Evolutionary conservation across 1,140 invertebrate genomes (phyloP), one percentile per base, ranked within the genome.

Genomic region (Halotydeus destructor): DNA sequence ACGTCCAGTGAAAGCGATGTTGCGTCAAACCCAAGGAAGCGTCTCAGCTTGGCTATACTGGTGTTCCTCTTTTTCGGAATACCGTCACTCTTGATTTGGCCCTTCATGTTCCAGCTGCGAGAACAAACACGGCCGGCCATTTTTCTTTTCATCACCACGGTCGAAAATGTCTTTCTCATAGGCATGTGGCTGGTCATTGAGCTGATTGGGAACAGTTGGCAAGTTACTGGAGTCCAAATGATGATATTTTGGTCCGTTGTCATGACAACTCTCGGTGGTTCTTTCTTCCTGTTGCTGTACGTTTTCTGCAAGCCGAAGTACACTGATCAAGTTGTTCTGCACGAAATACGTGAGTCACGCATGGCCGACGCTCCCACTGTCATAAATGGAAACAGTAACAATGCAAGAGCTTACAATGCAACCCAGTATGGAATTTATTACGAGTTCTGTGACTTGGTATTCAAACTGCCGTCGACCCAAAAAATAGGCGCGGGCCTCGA

Each of bases 101-200:
- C 54, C 1, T 52, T 55, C 16, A 50, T 55, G 53, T 55, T 55
- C 39, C 45, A 53, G 23, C 33, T 55, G 8, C 54, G 55, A 34
- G 39, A 49, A 21, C 14, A 40, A n/a, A 46, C 44, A 36, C 42
- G 52, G 4, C 49, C 49, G 14, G 37, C 51, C 5, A 48, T 49
- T 16, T 55, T 52, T 31, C 33, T 55, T 8, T 21, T 48, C 5
- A 25, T 52, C 3, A 30, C 42, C 3, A 23, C 44, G 2, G n/a
- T 50, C 2, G 53, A 54, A 35, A 54, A 54, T 28, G 8, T 45
- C 3, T n/a, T 47, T 2, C 44, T 49, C 18, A 18, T 50, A 3
- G 26, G 9, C 12, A 8, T 48, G 14, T 54, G 52, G 52, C 21
- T 26, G 5, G 9, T 45, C 18, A 36, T 43, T 9, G 25, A 38